phyloP scores from a whole-genome alignment of 2,888 invertebrate species.

The Agapostemon virescens region DNA sequence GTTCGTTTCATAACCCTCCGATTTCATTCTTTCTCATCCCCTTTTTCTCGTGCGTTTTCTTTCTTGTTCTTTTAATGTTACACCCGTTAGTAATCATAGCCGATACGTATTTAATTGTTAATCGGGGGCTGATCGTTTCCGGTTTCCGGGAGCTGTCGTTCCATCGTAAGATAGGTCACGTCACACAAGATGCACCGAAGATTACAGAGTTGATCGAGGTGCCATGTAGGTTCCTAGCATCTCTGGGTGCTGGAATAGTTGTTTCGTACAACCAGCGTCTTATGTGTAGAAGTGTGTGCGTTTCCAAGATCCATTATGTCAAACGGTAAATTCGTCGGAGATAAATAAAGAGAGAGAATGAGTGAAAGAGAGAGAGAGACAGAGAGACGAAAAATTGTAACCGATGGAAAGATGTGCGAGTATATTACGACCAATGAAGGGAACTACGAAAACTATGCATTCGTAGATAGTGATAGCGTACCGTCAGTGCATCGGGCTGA shows the following conservation, averaged over 20 bases:
- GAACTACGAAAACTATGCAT: neutral
- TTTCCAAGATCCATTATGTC: neutral
- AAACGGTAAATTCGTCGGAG: neutral
- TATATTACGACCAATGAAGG: neutral
- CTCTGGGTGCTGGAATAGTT: neutral
- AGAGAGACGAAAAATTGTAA: neutral
- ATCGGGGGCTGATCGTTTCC: neutral
- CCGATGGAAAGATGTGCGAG: slow-evolving; percentile 16
- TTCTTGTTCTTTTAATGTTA: slow-evolving; percentile 7
- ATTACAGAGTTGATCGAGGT: slow-evolving; percentile 17
- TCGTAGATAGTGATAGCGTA: slow-evolving; percentile 38
- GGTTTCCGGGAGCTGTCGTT: slow-evolving; percentile 1
- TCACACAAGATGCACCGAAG: neutral
- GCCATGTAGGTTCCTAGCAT: neutral
- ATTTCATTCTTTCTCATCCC: neutral
- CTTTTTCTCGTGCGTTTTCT: slow-evolving; percentile 7
- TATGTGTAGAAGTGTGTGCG: neutral
- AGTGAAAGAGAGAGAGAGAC: neutral
- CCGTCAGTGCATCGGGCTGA: slow-evolving; percentile 30
- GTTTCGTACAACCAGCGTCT: neutral
- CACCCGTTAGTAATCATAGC: neutral
- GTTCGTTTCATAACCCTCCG: neutral
- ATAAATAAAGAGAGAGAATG: neutral
- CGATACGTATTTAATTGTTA: slow-evolving; percentile 5
- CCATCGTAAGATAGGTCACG: neutral